Base-by-base conservation (phyloP, 2,888 invertebrate genomes). In the Andrena minutula region DNA sequence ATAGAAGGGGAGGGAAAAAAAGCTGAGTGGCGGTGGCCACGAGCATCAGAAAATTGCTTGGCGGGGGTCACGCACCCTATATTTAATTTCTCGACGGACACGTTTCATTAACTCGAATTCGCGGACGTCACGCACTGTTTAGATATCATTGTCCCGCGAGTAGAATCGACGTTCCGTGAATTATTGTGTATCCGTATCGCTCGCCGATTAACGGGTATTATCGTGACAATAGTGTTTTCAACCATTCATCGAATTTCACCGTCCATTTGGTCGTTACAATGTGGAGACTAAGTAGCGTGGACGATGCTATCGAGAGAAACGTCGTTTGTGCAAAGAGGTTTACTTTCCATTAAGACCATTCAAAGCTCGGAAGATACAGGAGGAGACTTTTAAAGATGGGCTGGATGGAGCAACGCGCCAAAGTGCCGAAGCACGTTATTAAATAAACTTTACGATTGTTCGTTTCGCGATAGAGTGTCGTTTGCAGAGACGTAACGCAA, bases 51-150 rank as follows among this genome's bases (percentile, higher is more conserved):
- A 86, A 86, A 86, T 86, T 80, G 66, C 80, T 75, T 28, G 63
- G 8, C 66, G 10, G 63, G 75, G 79, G 72, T 79, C 76, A 63
- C 32, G 68, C 53, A 58, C 49, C 61, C 77, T 83, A 71, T 83
- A 86, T 86, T 86, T 86, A 86, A 86, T 86, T 86, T 84, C 65
- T 84, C 75, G 83, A 76, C 69, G 75, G 84, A 84, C 82, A 78
- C 85, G 84, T 86, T 86, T 86, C 86, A 84, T 86, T 84, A 84
- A 78, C 86, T 84, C 60, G 51, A 68, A 77, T 73, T 60, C 56
- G 68, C 47, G 60, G 26, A 51, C 41, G 60, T 30, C 16, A 10
- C 49, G 56, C 66, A 41, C n/a, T 47, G 79, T 64, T 35, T 49
- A 49, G 35, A 73, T 81, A 70, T 58, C 41, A 81, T 79, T 81